Base-by-base conservation (phyloP, 2,797 vertebrate genomes). In the Setipinna tenuifilis region DNA sequence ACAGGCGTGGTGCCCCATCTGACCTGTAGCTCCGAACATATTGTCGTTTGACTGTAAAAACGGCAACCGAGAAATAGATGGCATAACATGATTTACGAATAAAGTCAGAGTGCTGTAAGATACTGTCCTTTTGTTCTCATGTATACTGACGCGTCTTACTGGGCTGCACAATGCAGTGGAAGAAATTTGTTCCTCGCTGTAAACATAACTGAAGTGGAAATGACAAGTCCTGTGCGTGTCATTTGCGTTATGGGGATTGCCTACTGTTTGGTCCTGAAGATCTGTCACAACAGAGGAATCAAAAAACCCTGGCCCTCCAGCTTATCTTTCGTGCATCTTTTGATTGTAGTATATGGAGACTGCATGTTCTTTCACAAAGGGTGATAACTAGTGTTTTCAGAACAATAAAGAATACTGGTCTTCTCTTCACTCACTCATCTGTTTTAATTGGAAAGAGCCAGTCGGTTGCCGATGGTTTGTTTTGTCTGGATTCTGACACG, bases 1-100 rank as follows among this genome's bases (percentile, higher is more conserved):
- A 84, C 68, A 85, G 41, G 48, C 78, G 71, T 81, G 54, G 80
- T 48, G 75, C 81, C 21, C 31, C 68, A 75, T 75, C 75, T 85
- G 84, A 85, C 84, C 84, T 85, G 84, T 75, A 75, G 62, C 62
- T 28, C 28, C 16, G 23, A 28, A 31, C 50, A 75, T 75, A 65
- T 19, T 28, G 68, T 31, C 14, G 28, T 19, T 28, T 28, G 62
- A 23, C 23, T 62, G 7, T 14, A 6, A 61, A 61, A 71, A 28
- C 65, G 25, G 25, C 28, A 71, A 71, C 61, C n/a, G 61, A 31
- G 28, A 28, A 31, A 31, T 71, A 28, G 58, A 12, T 31, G 25
- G 28, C 12, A 31, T 28, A 31, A 16, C 28, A 14, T 14, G 10
- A 16, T 12, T 6, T 35, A 75, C 11, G 16, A 35, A 35, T 16